Percentiles rank a stretch among this genome's conserved stretches.
phyloP scores from a whole-genome alignment of 2,113 vertebrate genomes.

The Delphinus delphis region DNA sequence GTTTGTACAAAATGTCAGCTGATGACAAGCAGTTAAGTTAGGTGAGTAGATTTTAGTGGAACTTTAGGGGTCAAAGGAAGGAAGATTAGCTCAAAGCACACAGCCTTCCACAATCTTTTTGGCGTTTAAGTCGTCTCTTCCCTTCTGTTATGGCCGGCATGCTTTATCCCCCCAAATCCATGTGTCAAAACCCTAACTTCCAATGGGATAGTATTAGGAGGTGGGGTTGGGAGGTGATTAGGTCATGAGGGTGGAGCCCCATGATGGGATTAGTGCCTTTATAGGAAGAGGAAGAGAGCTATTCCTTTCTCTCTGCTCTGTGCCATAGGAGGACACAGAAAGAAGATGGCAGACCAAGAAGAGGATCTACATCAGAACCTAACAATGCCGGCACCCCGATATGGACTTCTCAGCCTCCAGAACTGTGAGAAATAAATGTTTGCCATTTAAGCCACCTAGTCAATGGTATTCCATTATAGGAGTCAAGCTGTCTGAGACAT shows the following conservation, averaged over 20 bases:
- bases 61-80: not conserved
- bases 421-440: not conserved
- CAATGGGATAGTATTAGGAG: not conserved
- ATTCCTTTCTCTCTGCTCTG: not conserved
- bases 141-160: not conserved
- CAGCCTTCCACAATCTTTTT: fast-evolving
- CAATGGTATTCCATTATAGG: not conserved
- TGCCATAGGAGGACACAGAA: not conserved
- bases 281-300: not conserved
- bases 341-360: not conserved
- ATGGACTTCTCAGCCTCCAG: not conserved
- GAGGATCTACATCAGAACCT: not conserved
- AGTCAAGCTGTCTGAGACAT: not conserved
- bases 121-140: not conserved
- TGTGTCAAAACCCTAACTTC: not conserved
- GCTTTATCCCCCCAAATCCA: not conserved
- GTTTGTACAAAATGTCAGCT: not conserved
- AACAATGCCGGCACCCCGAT: not conserved
- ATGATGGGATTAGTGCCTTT: not conserved
- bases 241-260: not conserved
- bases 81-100: not conserved
- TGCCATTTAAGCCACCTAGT: not conserved
- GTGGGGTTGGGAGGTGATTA: not conserved
- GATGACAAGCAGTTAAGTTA: not conserved
- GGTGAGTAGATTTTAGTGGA: not conserved